Evolutionary conservation across 1,140 invertebrate species (phyloP), one percentile per base, ranked within the genome.

Genomic region (Aphis gossypii): DNA sequence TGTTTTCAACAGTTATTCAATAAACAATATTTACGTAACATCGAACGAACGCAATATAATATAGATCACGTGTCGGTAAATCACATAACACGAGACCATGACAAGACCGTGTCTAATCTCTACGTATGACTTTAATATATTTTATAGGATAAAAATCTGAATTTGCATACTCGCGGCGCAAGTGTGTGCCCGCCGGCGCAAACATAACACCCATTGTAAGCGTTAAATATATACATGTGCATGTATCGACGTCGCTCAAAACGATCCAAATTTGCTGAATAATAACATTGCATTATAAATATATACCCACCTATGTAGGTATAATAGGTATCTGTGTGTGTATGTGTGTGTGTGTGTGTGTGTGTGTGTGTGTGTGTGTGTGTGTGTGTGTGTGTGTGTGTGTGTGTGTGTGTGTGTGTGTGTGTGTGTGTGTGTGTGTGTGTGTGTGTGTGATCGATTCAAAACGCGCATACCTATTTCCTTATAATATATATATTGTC

Each of bases 211-310:
- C 88, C 88, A 46, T 90, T 90, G 88, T 54, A n/a, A 18, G n/a
- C 9, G 21, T 76, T n/a, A 30, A 30, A 30, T n/a, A 2, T 60
- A 56, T 60, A 51, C 3, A 51, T 51, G 18, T 44, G n/a, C 20
- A 54, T 38, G 35, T 54, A 38, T 54, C 11, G 46, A 91, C 38
- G 25, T 90, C 35, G 90, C 35, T 48, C 46, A 48, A 51, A 92
- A 83, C 68, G n/a, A 92, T 48, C 68, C 68, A 21, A 82, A 92
- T 83, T 48, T 46, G 91, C 91, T 83, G 91, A 92, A 83, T 92
- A 92, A 92, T 83, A 76, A 38, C 56, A n/a, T 90, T 41, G 89
- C 56, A 44, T 90, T 90, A 54, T 35, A 20, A 88, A 8, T 30
- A 68, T 18, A 51, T 18, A 76, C 60, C 60, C 5, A 68, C 30